These are phyloP conservation scores for Ascidia mentula DNA, from an alignment of 23 tunicate genomes.

Conservation along the genomic window DNA sequence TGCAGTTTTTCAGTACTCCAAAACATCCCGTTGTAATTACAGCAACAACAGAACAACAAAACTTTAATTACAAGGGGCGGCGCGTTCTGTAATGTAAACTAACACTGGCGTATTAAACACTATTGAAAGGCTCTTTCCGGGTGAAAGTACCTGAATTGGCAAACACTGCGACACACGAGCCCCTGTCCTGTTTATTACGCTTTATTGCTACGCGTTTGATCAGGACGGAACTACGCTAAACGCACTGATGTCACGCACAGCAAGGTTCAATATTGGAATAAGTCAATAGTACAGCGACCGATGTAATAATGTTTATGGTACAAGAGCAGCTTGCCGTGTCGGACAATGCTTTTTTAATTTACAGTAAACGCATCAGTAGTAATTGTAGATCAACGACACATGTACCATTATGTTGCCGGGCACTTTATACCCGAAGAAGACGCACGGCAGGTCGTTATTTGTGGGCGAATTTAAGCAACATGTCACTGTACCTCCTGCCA, in stretches of 20 bases:
- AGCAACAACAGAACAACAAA: no score
- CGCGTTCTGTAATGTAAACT: not conserved
- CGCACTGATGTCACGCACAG: no score
- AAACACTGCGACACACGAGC: not conserved
- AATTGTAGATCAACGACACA: not conserved
- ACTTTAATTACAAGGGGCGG: no score
- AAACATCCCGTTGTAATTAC: no score
- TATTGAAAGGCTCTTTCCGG: not conserved
- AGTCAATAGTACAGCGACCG: not conserved
- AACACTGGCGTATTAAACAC: not conserved
- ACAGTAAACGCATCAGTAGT: slow-evolving; percentile 5
- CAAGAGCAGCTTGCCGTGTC: not conserved
- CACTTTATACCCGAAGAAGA: slow-evolving; percentile 73
- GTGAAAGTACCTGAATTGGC: not conserved
- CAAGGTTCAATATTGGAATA: not conserved
- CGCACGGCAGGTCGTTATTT: slow-evolving; percentile 68
- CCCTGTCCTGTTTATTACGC: not conserved
- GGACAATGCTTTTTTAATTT: not conserved
- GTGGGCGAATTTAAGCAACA: slow-evolving; percentile 58
- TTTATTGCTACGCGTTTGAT: not conserved
- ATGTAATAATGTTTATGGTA: not conserved
- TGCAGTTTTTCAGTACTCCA: no score
- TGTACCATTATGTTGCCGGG: slow-evolving; percentile 60
- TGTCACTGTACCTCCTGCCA: not conserved
- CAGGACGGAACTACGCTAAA: not conserved